Percentiles rank a stretch among this genome's conserved stretches.
phyloP scores from a whole-genome alignment of 1,140 invertebrate species.

The Globodera rostochiensis region DNA sequence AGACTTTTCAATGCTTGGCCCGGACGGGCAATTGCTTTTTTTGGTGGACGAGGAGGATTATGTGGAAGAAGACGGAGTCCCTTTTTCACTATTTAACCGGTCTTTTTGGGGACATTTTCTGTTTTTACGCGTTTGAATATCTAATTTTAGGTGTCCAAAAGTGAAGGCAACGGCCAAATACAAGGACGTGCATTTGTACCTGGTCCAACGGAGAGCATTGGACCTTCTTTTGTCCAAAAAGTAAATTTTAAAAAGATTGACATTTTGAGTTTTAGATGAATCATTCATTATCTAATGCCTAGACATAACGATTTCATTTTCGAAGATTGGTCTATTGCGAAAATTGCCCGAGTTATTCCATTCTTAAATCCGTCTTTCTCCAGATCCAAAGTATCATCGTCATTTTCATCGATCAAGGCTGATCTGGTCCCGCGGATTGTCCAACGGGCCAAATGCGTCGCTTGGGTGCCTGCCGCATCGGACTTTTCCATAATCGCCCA shows the following conservation, averaged over 20 bases:
- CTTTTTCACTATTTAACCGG: too few species aligned
- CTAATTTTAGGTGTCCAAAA: slow-evolving; percentile 36
- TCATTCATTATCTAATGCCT: too few species aligned
- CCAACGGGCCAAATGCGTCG: slow-evolving; percentile 43
- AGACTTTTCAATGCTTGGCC: slow-evolving; percentile 43
- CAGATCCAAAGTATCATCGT: slow-evolving; percentile 31
- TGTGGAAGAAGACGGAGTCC: slow-evolving; percentile 37
- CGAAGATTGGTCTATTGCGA: too few species aligned
- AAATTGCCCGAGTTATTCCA: too few species aligned
- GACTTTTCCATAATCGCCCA: slow-evolving; percentile 41
- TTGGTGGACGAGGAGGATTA: slow-evolving; percentile 52
- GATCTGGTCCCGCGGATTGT: slow-evolving; percentile 46
- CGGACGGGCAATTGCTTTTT: slow-evolving; percentile 41
- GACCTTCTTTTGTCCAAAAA: slow-evolving; percentile 40
- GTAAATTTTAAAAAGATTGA: slow-evolving; percentile 24
- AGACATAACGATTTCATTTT: too few species aligned
- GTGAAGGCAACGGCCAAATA: slow-evolving; percentile 47
- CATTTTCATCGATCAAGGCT: slow-evolving; percentile 49
- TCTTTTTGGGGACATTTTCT: neutral
- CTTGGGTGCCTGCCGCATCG: slow-evolving; percentile 26
- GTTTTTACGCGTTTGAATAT: slow-evolving; percentile 6
- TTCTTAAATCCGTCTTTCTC: too few species aligned
- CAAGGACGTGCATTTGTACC: slow-evolving; percentile 51
- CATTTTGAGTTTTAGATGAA: neutral
- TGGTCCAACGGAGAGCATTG: slow-evolving; percentile 34